Conservation (phyloP, 2,888 invertebrate genomes). For the Carcina quercana region DNA sequence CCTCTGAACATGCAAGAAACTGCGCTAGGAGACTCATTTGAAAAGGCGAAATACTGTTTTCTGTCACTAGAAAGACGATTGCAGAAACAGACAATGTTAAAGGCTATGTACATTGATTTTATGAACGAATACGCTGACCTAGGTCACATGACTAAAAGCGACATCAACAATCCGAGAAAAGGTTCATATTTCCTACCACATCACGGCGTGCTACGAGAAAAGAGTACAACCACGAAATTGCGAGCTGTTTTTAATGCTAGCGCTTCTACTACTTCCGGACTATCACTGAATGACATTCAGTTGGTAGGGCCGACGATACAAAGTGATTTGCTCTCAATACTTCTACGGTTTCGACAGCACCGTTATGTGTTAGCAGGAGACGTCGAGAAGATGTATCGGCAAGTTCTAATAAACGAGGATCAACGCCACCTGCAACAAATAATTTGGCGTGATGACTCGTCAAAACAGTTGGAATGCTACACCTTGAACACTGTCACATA, state of each 20-base stretch:
- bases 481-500: too few species aligned
- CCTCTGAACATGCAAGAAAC: slow-evolving; percentile 7
- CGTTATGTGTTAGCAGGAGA: slow-evolving; percentile 17
- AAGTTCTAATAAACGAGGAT: slow-evolving; percentile 1
- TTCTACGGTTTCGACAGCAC: too few species aligned
- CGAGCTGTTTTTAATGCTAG: slow-evolving; percentile 7
- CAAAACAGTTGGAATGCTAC: too few species aligned
- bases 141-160: slow-evolving; percentile 3
- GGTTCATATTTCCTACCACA: not conserved
- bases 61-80: slow-evolving; percentile 8
- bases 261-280: not conserved
- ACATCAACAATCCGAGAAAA: too few species aligned
- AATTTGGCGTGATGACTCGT: slow-evolving; percentile 7
- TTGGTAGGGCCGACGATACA: slow-evolving; percentile 7
- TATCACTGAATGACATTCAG: slow-evolving; percentile 4
- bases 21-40: slow-evolving; percentile 8
- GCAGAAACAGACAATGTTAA: slow-evolving; percentile 1
- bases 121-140: slow-evolving; percentile 3
- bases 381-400: slow-evolving; percentile 20
- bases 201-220: too few species aligned
- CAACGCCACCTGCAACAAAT: slow-evolving; percentile 5
- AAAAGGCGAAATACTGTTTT: slow-evolving; percentile 3
- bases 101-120: slow-evolving; percentile 4
- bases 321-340: slow-evolving; percentile 13
- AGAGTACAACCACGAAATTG: slow-evolving; percentile 6